Evolutionary conservation across 2,113 vertebrate species (phyloP).

Genomic region (Saccopteryx bilineata): DNA sequence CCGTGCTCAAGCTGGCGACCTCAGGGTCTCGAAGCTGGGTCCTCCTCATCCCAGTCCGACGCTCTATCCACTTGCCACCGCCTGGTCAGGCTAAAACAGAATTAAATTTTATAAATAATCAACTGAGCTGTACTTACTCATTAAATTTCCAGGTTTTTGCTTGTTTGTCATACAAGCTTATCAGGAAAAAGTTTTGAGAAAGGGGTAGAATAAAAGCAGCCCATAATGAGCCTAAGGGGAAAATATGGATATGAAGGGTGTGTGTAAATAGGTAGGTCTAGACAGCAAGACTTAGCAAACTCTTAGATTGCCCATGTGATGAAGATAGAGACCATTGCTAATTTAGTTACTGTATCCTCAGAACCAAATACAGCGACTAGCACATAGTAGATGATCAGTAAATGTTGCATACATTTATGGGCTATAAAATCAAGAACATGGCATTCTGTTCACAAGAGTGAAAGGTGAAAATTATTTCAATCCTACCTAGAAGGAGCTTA

Average conservation of each 20-base stretch:
- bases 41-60: too few species aligned
- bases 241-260: not conserved
- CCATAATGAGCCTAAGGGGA: not conserved
- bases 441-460: not conserved
- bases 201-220: not conserved
- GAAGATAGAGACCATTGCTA: not conserved
- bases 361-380: not conserved
- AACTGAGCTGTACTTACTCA: not conserved
- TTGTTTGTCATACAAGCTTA: not conserved
- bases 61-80: too few species aligned
- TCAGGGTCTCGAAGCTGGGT: too few species aligned
- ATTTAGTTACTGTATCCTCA: not conserved
- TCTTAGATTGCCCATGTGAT: not conserved
- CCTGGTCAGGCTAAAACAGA: not conserved
- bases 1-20: too few species aligned
- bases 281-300: not conserved
- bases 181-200: slow-evolving; percentile 25
- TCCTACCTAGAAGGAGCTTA: not conserved
- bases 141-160: not conserved
- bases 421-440: not conserved
- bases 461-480: not conserved
- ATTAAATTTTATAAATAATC: slow-evolving; percentile 37
- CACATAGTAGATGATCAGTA: not conserved
- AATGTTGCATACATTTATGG: not conserved
- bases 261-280: not conserved